Conservation (phyloP, 1,140 invertebrate genomes). For the Ridgeia piscesae region DNA sequence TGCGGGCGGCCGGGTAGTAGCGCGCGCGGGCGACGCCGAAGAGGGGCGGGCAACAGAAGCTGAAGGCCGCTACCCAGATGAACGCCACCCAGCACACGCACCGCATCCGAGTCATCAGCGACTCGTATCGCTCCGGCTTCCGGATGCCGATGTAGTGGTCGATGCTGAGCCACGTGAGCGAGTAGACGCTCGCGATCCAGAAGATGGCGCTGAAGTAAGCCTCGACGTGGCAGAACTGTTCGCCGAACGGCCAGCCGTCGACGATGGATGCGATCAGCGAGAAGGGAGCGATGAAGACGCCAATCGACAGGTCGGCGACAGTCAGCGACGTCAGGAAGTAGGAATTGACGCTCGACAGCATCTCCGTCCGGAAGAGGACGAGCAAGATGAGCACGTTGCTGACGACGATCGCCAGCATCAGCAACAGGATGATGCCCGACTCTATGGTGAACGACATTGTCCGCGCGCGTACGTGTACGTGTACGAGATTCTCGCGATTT, state of each 20-base stretch:
- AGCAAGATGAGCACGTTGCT: conserved; percentile 43
- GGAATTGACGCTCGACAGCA: conserved; percentile 45
- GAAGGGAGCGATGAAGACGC: conserved; percentile 85
- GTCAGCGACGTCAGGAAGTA: conserved; percentile 70
- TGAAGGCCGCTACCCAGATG: conserved; percentile 87
- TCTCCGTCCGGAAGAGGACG: conserved; percentile 41
- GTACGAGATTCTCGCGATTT: not conserved
- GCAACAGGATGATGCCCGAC: conserved; percentile 38
- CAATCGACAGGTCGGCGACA: conserved; percentile 84
- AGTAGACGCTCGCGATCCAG: conserved; percentile 88
- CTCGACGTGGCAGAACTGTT: conserved; percentile 68
- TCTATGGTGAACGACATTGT: conserved; percentile 35
- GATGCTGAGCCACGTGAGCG: conserved; percentile 95
- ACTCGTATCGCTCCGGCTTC: conserved; percentile 93
- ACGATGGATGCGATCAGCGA: conserved; percentile 86
- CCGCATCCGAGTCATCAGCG: conserved; percentile 84
- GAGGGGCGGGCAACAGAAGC: conserved; percentile 87
- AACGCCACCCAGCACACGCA: conserved; percentile 92
- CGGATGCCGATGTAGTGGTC: conserved; percentile 88
- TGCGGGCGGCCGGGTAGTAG: conserved; percentile 82
- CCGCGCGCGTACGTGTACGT: no score
- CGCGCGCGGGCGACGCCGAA: conserved; percentile 65
- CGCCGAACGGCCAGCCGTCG: conserved; percentile 79
- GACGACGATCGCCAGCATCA: conserved; percentile 39
- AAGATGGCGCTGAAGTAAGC: conserved; percentile 90